Conservation (phyloP, 2,113 vertebrate species). For the Aspidoscelis tigris region DNA sequence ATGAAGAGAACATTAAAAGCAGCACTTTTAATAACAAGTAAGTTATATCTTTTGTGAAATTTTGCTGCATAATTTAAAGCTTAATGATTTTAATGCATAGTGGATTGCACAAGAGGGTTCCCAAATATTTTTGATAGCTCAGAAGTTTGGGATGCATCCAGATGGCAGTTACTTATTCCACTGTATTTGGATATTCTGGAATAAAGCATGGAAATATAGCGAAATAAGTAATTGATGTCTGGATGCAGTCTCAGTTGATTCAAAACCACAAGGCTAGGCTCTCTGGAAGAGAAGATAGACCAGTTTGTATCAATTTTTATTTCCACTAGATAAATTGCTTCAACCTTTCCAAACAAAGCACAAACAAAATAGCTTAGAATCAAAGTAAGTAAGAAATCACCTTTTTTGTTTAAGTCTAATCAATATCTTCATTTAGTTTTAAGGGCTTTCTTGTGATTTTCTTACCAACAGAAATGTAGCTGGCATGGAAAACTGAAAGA, state of each 20-base stretch:
- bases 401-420: neutral
- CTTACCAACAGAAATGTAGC: neutral
- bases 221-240: neutral
- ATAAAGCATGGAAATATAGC: too few relatives aligned
- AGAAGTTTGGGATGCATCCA: too few relatives aligned
- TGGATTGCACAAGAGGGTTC: neutral
- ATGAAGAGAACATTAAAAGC: neutral
- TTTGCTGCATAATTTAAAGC: neutral
- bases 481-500: too few relatives aligned
- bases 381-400: neutral
- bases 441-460: neutral
- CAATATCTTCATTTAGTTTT: neutral
- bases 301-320: neutral
- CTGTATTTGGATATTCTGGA: too few relatives aligned
- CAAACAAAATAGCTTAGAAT: neutral
- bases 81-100: neutral
- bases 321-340: neutral
- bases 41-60: neutral
- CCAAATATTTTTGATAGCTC: neutral
- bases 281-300: neutral
- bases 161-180: too few relatives aligned
- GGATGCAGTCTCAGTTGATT: neutral
- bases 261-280: neutral
- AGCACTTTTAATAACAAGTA: neutral
- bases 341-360: neutral